Conservation (phyloP, 2,888 invertebrate genomes). For the Sphaeridia pumilis region DNA sequence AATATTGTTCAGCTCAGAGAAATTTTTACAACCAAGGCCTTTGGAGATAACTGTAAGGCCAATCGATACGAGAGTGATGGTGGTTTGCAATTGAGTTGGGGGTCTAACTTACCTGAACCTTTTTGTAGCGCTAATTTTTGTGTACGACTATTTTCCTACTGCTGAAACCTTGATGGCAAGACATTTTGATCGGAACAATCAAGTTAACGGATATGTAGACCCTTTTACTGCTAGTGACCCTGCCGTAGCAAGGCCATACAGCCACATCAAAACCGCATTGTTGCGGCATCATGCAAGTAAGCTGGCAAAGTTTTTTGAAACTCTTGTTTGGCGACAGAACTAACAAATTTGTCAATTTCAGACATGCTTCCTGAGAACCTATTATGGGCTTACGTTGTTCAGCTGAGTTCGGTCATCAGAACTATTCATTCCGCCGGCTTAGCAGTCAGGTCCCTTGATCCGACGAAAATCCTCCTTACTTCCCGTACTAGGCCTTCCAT, state of each 20-base stretch:
- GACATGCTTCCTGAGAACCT: conserved; percentile 73
- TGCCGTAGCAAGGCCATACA: conserved; percentile 64
- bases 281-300: conserved; percentile 51
- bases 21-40: conserved; percentile 87
- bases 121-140: conserved; percentile 77
- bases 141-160: conserved; percentile 89
- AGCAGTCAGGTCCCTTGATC: conserved; percentile 74
- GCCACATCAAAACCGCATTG: conserved; percentile 70
- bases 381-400: conserved; percentile 91
- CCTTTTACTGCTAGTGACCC: conserved; percentile 70
- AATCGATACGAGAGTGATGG: no score
- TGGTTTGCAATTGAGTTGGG: background rate
- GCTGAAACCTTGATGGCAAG: conserved; percentile 76
- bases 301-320: no score
- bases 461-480: conserved; percentile 76
- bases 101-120: conserved; percentile 9
- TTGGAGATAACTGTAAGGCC: conserved; percentile 91
- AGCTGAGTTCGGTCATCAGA: conserved; percentile 83
- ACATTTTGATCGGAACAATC: conserved; percentile 50
- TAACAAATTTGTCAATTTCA: conserved; percentile 38
- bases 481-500: conserved; percentile 53
- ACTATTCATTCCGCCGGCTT: conserved; percentile 72
- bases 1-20: conserved; percentile 87
- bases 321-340: background rate
- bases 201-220: conserved; percentile 55